Evolutionary conservation across 2,888 invertebrate species (phyloP).

Genomic region (Pecten maximus): DNA sequence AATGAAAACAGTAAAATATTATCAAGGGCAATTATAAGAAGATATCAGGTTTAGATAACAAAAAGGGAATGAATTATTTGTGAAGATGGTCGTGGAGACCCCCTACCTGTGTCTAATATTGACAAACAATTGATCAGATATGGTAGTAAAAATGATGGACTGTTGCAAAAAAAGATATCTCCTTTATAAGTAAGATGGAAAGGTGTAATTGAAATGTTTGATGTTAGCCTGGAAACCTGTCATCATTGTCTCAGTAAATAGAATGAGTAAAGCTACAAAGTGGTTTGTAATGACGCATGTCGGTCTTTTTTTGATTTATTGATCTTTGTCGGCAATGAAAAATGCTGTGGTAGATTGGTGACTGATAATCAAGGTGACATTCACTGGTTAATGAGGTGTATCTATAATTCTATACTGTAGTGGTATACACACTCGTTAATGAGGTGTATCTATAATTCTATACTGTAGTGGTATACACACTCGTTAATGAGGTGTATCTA

Average conservation of each 20-base stretch:
- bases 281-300: not conserved
- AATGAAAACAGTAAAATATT: not conserved
- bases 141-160: not conserved
- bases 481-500: not conserved
- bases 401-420: not conserved
- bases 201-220: constrained; percentile 30
- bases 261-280: not conserved
- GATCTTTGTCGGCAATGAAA: not conserved
- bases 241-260: not conserved
- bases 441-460: not conserved
- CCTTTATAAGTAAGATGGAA: not conserved
- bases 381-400: not conserved
- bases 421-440: too few relatives aligned
- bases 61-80: not conserved
- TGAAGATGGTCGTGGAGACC: not conserved
- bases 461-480: not conserved
- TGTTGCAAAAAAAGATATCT: not conserved
- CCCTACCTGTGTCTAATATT: not conserved
- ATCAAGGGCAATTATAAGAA: not conserved
- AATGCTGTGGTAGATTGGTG: not conserved
- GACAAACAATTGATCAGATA: not conserved
- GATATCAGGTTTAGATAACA: not conserved
- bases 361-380: not conserved
- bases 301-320: not conserved
- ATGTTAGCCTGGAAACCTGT: not conserved